Evolutionary conservation across 2,888 invertebrate genomes (phyloP).

Genomic region (Meteorus colon): DNA sequence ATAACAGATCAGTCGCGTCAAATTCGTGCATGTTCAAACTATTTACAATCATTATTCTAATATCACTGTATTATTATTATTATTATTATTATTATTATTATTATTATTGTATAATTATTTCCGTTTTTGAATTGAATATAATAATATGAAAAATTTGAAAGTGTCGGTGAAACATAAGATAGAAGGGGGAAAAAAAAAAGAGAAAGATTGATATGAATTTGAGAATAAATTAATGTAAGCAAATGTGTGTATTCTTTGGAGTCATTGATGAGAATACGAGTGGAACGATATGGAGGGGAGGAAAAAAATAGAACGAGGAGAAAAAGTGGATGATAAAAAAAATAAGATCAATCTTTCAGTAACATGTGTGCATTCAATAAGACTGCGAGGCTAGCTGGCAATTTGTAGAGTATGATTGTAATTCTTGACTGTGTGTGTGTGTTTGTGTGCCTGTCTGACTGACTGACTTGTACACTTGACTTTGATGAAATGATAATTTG

Average conservation of each 20-base stretch:
- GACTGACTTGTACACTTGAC: conserved; percentile 20
- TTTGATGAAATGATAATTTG: conserved; percentile 17
- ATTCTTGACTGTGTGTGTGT: not conserved
- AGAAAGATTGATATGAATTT: no score
- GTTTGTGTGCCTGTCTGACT: not conserved
- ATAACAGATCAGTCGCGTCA: conserved; percentile 46
- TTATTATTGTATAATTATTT: conserved; percentile 60
- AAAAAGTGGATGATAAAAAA: not conserved
- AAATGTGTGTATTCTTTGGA: no score
- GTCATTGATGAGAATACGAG: no score
- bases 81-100: conserved; percentile 64
- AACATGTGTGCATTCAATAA: conserved; percentile 36
- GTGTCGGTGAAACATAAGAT: conserved; percentile 34
- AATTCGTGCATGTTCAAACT: conserved; percentile 67
- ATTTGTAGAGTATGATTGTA: not conserved
- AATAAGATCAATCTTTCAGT: not conserved
- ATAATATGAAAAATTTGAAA: conserved; percentile 46
- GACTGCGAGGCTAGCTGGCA: conserved; percentile 54
- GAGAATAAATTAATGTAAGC: no score
- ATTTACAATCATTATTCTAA: conserved; percentile 60
- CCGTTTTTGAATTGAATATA: conserved; percentile 48
- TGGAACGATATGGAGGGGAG: no score
- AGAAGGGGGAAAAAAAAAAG: no score
- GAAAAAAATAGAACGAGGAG: no score
- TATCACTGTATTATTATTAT: conserved; percentile 61